A percentile compares a stretch with the other conserved stretches of the same genome.
Evolutionary conservation across 2,888 invertebrate species (phyloP).

Genomic region (Urechis unicinctus): DNA sequence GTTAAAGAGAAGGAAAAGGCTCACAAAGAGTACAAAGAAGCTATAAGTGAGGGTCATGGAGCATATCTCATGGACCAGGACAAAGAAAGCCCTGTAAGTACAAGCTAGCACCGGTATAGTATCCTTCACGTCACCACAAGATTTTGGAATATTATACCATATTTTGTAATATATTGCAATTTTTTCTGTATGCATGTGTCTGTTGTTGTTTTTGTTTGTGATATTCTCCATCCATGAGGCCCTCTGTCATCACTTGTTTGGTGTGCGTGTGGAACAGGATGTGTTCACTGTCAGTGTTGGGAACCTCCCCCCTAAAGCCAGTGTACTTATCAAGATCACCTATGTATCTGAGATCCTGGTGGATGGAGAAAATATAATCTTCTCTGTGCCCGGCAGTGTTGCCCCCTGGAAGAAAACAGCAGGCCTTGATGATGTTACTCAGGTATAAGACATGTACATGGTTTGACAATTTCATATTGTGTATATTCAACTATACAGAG

Average conservation of each 20-base stretch:
- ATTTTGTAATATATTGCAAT: too few species aligned
- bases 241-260: too few species aligned
- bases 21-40: conserved; percentile 47
- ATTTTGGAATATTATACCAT: too few species aligned
- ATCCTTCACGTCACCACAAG: too few species aligned
- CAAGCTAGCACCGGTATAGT: not conserved
- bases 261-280: conserved; percentile 43
- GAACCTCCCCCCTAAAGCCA: conserved; percentile 46
- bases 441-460: conserved; percentile 28
- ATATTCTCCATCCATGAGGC: too few species aligned
- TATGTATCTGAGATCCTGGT: conserved; percentile 50
- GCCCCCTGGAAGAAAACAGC: conserved; percentile 45
- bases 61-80: conserved; percentile 53
- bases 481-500: too few species aligned
- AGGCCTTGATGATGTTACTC: conserved; percentile 33
- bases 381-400: conserved; percentile 44
- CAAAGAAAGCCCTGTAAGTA: conserved; percentile 43
- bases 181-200: not conserved
- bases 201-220: not conserved
- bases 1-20: conserved; percentile 51
- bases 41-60: conserved; percentile 49
- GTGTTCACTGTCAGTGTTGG: conserved; percentile 52
- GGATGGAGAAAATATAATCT: conserved; percentile 44
- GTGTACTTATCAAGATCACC: conserved; percentile 50
- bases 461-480: too few species aligned